phyloP scores from a whole-genome alignment of 2,113 vertebrate genomes.

The Sardina pilchardus region DNA sequence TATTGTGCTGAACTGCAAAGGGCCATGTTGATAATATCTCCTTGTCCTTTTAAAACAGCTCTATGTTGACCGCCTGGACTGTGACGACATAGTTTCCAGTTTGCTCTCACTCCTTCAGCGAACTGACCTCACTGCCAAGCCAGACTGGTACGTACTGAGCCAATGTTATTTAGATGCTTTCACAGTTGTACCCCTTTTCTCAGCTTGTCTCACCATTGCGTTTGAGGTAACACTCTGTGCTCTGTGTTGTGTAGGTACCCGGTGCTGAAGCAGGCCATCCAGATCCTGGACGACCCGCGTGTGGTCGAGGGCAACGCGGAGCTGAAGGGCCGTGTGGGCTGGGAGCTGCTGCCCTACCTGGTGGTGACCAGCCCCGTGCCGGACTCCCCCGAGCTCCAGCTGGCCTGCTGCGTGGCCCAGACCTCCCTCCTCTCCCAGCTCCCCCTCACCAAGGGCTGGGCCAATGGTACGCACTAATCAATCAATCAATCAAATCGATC shows the following conservation, averaged over 20 bases:
- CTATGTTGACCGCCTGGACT: slow-evolving; percentile 66
- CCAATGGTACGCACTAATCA: slow-evolving; percentile 70
- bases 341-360: slow-evolving; percentile 81
- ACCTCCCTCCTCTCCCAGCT: slow-evolving; percentile 75
- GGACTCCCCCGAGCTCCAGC: slow-evolving; percentile 70
- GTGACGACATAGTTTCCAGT: slow-evolving; percentile 69
- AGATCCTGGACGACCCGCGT: slow-evolving; percentile 71
- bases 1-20: neutral
- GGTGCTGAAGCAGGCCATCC: slow-evolving; percentile 69
- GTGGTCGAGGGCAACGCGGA: slow-evolving; percentile 58
- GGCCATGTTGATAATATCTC: neutral
- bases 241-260: slow-evolving; percentile 70
- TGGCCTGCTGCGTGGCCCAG: slow-evolving; percentile 72
- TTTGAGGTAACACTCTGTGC: neutral
- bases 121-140: slow-evolving; percentile 68
- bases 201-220: neutral
- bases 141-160: slow-evolving; percentile 73
- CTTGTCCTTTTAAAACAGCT: slow-evolving; percentile 60
- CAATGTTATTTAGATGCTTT: neutral
- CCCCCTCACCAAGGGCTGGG: slow-evolving; percentile 82
- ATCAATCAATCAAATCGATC: neutral
- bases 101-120: slow-evolving; percentile 80
- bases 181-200: neutral
- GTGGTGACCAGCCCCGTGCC: slow-evolving; percentile 61
- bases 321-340: slow-evolving; percentile 63